Evolutionary conservation across 2,113 vertebrate genomes (phyloP), one percentile per base, ranked within the genome.

Genomic region (Dicentrarchus labrax): DNA sequence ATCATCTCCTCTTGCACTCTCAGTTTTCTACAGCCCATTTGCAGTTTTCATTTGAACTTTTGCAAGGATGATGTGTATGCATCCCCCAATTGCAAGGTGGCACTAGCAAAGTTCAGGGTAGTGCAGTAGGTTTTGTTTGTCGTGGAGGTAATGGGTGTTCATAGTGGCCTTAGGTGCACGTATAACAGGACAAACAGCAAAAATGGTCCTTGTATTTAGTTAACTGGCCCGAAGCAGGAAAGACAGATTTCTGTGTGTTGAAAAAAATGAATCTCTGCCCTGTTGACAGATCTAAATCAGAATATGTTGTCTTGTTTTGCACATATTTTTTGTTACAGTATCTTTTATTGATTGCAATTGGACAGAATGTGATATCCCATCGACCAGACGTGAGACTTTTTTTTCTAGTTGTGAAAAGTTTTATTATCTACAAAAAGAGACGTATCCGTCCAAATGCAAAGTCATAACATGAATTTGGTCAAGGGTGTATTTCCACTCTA

Each of bases 121-220:
- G 24, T 36, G 15, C 21, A 36, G 45, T 57, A 13, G n/a, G 39
- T 48, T 76, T 76, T 60, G 70, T 62, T 85, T 81, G 41, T 47
- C 61, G 53, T 82, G 66, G 30, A 30, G 30, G 30, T 30, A 30
- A 30, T 30, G 30, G 2, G 30, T 30, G 30, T 30, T 30, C 0
- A 47, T 10, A 0, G 45, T 47, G 45, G 19, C 17, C 65, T 13
- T 2, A 54, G 43, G 56, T 82, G 53, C 65, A 67, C 74, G 41
- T 86, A 41, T 61, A 83, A 84, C 47, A 68, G 50, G 65, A 57
- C 30, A 38, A 82, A 50, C 41, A 54, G 16, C 16, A 24, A 24
- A 86, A 66, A 21, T 48, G 60, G 66, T 82, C 19, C 45, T 64
- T 2, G 64, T 74, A 70, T 78, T 50, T 76, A 36, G 17, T 54